Conservation (phyloP, 2,888 invertebrate species). For the Kryphioiulus occultus region DNA sequence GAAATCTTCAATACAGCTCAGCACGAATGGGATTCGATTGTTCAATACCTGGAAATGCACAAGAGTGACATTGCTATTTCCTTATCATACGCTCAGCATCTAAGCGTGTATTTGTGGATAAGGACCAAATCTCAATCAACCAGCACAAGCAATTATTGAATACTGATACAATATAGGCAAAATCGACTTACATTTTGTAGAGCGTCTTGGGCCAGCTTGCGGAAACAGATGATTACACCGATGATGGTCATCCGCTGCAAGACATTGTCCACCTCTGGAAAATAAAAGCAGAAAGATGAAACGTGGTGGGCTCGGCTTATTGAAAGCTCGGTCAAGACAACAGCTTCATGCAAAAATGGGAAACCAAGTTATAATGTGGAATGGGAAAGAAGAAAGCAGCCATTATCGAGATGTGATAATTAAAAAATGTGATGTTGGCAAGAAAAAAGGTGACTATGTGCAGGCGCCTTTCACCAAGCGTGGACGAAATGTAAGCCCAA, state of each 20-base stretch:
- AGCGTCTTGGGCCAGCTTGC: slow-evolving; percentile 92
- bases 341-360: not conserved
- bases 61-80: not conserved
- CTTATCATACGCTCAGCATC: too few relatives aligned
- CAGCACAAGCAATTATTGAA: too few relatives aligned
- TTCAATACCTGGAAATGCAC: slow-evolving; percentile 70
- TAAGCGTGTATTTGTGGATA: too few relatives aligned
- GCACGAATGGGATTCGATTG: slow-evolving; percentile 92
- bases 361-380: not conserved
- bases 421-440: not conserved
- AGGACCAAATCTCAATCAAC: too few relatives aligned
- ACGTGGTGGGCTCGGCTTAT: not conserved
- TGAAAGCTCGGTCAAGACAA: not conserved
- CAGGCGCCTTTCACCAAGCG: not conserved
- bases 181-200: slow-evolving; percentile 78
- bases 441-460: not conserved
- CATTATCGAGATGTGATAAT: not conserved
- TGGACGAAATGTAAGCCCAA: not conserved
- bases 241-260: slow-evolving; percentile 97
- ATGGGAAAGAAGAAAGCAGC: not conserved
- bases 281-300: not conserved
- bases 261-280: slow-evolving; percentile 85
- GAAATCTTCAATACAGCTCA: slow-evolving; percentile 94
- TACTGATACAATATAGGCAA: not conserved
- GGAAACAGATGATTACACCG: slow-evolving; percentile 95